phyloP scores from a whole-genome alignment of 2,113 vertebrate genomes.

The Heterotis niloticus region DNA sequence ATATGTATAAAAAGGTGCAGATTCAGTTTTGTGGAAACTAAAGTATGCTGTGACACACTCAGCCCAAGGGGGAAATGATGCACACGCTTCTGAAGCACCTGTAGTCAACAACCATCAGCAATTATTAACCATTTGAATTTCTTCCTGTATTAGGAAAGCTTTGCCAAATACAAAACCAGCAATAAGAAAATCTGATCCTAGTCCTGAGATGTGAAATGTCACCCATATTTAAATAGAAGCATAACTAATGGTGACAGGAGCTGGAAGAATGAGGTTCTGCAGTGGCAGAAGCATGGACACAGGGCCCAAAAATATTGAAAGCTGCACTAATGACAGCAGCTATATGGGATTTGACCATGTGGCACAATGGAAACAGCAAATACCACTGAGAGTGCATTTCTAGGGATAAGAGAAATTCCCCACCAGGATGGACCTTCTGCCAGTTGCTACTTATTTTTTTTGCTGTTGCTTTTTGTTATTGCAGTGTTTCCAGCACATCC shows the following conservation, averaged over 20 bases:
- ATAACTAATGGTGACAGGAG: too few species aligned
- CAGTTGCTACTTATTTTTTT: slow-evolving; percentile 1
- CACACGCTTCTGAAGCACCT: too few species aligned
- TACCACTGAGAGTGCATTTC: background rate
- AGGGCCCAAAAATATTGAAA: background rate
- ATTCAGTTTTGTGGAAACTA: background rate
- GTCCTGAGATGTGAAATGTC: too few species aligned
- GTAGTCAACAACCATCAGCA: too few species aligned
- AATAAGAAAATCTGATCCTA: too few species aligned
- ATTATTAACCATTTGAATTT: too few species aligned
- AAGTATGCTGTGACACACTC: background rate
- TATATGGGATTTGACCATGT: background rate
- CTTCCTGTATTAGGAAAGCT: too few species aligned
- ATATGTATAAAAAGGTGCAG: too few species aligned
- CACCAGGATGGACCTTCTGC: background rate
- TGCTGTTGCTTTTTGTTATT: background rate
- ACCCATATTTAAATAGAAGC: too few species aligned
- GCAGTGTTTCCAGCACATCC: background rate
- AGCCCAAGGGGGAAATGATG: too few species aligned
- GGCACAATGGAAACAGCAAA: background rate
- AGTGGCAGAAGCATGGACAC: background rate
- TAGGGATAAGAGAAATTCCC: background rate
- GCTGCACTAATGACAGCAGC: background rate
- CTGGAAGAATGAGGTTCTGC: too few species aligned
- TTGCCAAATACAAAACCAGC: too few species aligned